Evolutionary conservation across 2,113 vertebrate species (phyloP).

Genomic region (Macquaria australasica): DNA sequence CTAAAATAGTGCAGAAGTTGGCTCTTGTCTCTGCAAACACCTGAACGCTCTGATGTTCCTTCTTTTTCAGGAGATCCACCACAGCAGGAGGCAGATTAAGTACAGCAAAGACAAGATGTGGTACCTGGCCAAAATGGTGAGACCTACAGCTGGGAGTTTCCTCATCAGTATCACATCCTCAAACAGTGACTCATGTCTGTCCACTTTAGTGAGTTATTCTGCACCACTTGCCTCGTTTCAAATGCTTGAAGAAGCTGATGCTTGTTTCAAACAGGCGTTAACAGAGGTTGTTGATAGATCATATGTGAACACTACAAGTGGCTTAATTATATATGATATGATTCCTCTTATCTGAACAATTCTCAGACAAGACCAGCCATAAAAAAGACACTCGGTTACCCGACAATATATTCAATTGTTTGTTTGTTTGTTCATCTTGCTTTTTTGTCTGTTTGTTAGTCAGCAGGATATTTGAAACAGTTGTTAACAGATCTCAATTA

Average conservation of each 20-base stretch:
- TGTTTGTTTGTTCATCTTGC: neutral
- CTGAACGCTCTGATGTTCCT: neutral
- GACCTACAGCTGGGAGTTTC: neutral
- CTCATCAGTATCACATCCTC: neutral
- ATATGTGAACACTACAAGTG: neutral
- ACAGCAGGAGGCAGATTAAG: slow-evolving; percentile 94
- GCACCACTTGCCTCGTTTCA: neutral
- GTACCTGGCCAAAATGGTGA: slow-evolving; percentile 96
- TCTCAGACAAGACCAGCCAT: neutral
- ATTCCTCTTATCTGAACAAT: neutral
- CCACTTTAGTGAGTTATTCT: neutral
- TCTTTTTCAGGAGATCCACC: slow-evolving; percentile 89
- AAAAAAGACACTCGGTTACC: neutral
- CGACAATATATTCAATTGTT: no score
- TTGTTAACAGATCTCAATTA: neutral
- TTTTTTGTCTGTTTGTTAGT: neutral
- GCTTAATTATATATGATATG: neutral
- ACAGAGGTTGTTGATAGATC: neutral
- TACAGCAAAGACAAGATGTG: slow-evolving; percentile 99
- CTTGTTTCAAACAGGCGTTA: neutral
- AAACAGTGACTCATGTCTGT: neutral
- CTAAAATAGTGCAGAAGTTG: neutral
- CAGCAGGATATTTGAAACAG: no score
- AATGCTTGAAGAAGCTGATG: neutral
- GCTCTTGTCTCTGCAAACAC: neutral